Evolutionary conservation across 35 echinoderm and acorn worm genomes (phyloP).

Genomic region (Diadema setosum): DNA sequence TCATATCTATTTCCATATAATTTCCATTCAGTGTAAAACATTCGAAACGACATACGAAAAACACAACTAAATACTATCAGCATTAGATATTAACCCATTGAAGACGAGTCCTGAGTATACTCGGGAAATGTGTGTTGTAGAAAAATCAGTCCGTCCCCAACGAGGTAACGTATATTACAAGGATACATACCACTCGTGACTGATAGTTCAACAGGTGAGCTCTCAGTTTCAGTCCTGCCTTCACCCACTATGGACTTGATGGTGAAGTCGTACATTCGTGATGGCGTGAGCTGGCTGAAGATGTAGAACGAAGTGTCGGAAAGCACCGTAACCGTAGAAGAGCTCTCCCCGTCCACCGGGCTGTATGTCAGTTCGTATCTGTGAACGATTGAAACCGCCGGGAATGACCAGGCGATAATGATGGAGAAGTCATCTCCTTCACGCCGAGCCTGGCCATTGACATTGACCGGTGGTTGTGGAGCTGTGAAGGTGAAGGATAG

Average conservation of each 20-base stretch:
- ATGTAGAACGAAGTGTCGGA: not conserved
- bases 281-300: not conserved
- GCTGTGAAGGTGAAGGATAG: not conserved
- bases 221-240: not conserved
- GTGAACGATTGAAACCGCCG: not conserved
- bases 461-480: conserved; percentile 16
- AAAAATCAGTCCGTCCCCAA: too few relatives aligned
- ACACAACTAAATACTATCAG: too few relatives aligned
- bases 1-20: too few relatives aligned
- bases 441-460: not conserved
- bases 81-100: too few relatives aligned
- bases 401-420: not conserved
- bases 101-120: too few relatives aligned
- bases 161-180: too few relatives aligned
- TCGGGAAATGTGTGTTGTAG: too few relatives aligned
- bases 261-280: not conserved
- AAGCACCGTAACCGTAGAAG: not conserved
- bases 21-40: too few relatives aligned
- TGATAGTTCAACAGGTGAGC: not conserved
- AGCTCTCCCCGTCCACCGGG: not conserved
- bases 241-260: not conserved
- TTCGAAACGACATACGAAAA: too few relatives aligned
- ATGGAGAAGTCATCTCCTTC: not conserved
- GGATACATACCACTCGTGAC: too few relatives aligned
- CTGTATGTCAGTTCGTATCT: conserved; percentile 21